Conservation (phyloP, 2,113 vertebrate genomes). For the Hiodon tergisus region DNA sequence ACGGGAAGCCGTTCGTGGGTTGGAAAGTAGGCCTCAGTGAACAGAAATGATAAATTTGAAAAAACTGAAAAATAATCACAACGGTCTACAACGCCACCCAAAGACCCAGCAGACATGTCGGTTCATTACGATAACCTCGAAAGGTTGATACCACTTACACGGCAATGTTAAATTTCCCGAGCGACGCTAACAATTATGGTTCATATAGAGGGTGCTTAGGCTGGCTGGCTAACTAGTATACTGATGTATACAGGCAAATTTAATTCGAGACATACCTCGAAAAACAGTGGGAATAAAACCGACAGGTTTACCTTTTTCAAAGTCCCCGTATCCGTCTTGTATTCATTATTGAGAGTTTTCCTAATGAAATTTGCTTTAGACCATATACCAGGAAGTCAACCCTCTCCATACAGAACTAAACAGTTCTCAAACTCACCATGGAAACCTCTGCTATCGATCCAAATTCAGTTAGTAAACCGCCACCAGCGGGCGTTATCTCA, state of each 20-base stretch:
- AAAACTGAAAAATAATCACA: constrained; percentile 24
- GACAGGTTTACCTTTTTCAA: constrained; percentile 49
- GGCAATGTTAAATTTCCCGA: background rate
- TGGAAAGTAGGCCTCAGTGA: constrained; percentile 62
- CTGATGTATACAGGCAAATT: constrained; percentile 34
- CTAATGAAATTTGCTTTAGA: constrained; percentile 36
- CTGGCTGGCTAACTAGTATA: constrained; percentile 8
- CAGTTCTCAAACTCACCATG: constrained; percentile 52
- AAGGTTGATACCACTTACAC: background rate
- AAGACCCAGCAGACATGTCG: background rate
- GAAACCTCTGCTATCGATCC: constrained; percentile 37
- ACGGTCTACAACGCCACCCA: background rate
- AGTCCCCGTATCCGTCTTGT: constrained; percentile 29
- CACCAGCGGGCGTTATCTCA: constrained; percentile 50
- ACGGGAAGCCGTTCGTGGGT: constrained; percentile 45
- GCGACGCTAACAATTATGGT: background rate
- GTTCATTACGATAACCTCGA: background rate
- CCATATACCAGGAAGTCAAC: constrained; percentile 62
- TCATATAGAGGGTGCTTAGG: background rate
- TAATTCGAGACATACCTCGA: constrained; percentile 31
- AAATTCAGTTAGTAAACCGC: constrained; percentile 59
- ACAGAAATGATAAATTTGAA: constrained; percentile 55
- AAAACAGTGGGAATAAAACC: constrained; percentile 14
- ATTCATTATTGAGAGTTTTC: constrained; percentile 40
- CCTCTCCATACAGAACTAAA: constrained; percentile 31